Conservation (phyloP, 2,113 vertebrate genomes). For the Ahaetulla prasina region DNA sequence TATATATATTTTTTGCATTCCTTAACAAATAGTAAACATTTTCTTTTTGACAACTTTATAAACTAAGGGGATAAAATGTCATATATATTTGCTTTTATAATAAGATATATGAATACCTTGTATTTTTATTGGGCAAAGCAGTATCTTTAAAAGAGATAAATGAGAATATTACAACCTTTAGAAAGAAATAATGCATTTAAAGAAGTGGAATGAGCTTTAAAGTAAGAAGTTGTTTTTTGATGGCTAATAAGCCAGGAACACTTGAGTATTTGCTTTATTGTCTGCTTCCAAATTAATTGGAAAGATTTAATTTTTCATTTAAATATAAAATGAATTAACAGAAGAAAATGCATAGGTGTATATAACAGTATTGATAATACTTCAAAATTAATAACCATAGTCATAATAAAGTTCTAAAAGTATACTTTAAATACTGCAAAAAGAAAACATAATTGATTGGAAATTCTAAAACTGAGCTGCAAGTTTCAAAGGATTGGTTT, state of each 20-base stretch:
- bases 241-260: background rate
- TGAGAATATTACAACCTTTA: background rate
- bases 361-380: background rate
- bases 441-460: background rate
- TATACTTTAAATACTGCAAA: background rate
- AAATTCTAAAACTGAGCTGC: background rate
- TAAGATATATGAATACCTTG: no score
- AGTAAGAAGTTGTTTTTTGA: background rate
- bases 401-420: background rate
- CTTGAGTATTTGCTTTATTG: background rate
- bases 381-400: background rate
- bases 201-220: background rate
- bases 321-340: background rate
- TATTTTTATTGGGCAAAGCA: no score
- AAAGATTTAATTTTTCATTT: background rate
- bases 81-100: no score
- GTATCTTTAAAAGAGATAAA: background rate
- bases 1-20: no score
- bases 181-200: background rate
- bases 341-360: background rate
- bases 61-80: no score
- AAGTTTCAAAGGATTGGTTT: background rate
- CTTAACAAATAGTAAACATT: no score
- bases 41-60: no score
- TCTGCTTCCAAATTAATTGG: background rate